Evolutionary conservation across 2,113 vertebrate genomes (phyloP).

Genomic region (Eolophus roseicapilla): DNA sequence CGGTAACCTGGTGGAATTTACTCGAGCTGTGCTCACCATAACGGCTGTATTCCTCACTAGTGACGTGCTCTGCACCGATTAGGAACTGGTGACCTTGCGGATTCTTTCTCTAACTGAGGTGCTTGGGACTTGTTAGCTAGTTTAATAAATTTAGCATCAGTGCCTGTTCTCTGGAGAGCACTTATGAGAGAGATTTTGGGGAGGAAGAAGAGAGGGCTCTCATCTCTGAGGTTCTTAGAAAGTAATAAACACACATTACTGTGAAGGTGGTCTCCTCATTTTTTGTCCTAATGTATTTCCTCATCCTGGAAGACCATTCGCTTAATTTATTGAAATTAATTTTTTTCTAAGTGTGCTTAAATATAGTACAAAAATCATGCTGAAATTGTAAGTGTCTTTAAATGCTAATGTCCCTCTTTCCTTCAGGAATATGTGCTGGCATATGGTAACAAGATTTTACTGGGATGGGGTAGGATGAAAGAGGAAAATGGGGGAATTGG

Average conservation of each 20-base stretch:
- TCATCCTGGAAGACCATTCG: not conserved
- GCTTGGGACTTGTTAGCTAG: not conserved
- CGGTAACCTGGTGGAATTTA: not conserved
- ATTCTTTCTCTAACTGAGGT: not conserved
- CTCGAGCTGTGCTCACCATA: not conserved
- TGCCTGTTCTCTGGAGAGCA: not conserved
- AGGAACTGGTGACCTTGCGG: not conserved
- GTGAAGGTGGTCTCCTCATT: not conserved
- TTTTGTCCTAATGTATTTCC: not conserved
- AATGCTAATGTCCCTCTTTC: not conserved
- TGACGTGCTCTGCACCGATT: accelerated
- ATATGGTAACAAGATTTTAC: not conserved
- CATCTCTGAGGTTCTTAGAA: not conserved
- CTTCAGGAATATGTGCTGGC: not conserved
- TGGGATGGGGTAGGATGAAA: not conserved
- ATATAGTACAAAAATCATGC: not conserved
- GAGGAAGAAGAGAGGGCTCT: not conserved
- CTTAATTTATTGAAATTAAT: not conserved
- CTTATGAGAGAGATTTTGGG: not conserved
- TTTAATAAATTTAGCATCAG: not conserved
- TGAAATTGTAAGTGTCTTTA: not conserved
- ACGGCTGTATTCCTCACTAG: accelerated
- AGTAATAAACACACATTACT: not conserved
- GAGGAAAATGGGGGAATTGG: not conserved
- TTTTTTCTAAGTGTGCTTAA: not conserved